These are phyloP conservation scores for Plutomurus gul DNA, from an alignment of 1,140 invertebrate genomes.

Conservation along the genomic window DNA sequence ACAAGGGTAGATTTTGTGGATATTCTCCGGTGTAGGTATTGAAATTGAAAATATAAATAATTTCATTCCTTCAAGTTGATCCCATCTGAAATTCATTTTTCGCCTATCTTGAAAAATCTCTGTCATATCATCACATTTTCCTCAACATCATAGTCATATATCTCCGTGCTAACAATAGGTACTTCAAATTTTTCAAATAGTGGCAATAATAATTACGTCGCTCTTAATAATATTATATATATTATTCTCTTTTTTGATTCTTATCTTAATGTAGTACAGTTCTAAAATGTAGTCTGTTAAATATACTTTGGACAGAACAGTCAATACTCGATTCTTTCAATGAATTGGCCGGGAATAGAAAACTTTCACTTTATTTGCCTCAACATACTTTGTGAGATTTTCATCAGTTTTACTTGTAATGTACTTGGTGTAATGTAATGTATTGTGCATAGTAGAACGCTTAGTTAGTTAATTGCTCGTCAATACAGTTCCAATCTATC, in stretches of 20 bases:
- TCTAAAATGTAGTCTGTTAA: too few species aligned
- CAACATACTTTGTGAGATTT: background rate
- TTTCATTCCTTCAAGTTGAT: background rate
- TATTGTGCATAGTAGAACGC: background rate
- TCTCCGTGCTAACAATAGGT: background rate
- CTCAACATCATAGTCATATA: background rate
- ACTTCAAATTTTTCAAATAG: background rate
- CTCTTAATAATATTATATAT: too few species aligned
- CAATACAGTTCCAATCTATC: too few species aligned
- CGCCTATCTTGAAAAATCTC: too few species aligned
- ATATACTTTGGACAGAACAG: background rate
- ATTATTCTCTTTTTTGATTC: too few species aligned
- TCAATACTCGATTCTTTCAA: background rate
- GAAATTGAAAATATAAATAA: too few species aligned
- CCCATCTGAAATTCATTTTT: slow-evolving; percentile 1
- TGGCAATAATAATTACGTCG: too few species aligned
- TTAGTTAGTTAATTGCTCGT: too few species aligned
- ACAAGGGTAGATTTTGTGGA: too few species aligned
- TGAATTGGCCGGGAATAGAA: background rate
- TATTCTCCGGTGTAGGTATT: too few species aligned
- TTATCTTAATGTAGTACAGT: too few species aligned
- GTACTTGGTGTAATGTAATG: background rate
- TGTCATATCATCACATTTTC: background rate
- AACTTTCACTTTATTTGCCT: background rate
- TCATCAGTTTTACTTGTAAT: background rate